A percentile compares a stretch with the other conserved stretches of the same genome.
Conservation (phyloP, 2,113 vertebrate species). For the Barbus barbus region DNA sequence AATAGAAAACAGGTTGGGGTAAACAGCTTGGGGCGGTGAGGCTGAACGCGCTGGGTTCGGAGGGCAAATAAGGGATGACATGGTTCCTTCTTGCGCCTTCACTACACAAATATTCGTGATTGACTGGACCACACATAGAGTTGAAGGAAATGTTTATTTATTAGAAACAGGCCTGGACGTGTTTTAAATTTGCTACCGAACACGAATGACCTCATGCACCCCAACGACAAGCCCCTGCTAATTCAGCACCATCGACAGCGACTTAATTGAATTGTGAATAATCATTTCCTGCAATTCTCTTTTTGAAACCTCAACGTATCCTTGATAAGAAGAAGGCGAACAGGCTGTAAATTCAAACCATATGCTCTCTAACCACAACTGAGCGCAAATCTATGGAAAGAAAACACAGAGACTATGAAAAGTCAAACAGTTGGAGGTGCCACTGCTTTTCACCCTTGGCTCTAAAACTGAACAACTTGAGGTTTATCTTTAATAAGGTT, state of each 20-base stretch:
- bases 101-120: conserved; percentile 58
- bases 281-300: conserved; percentile 38
- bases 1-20: conserved; percentile 43
- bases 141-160: conserved; percentile 67
- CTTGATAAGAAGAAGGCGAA: conserved; percentile 9
- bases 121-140: conserved; percentile 71
- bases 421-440: neutral
- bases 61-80: conserved; percentile 32
- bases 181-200: conserved; percentile 63
- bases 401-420: conserved; percentile 7
- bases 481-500: conserved; percentile 2
- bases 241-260: conserved; percentile 59
- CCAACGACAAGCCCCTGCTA: conserved; percentile 53
- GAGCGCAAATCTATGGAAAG: neutral
- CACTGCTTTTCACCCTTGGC: neutral
- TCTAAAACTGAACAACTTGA: conserved; percentile 6
- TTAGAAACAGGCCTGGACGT: conserved; percentile 66
- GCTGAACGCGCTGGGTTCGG: conserved; percentile 8
- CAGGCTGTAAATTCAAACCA: conserved; percentile 37
- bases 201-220: conserved; percentile 61
- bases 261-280: conserved; percentile 52
- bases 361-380: neutral
- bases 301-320: conserved; percentile 16
- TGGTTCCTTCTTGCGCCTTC: conserved; percentile 53
- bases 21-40: conserved; percentile 44